A percentile compares a stretch with the other conserved stretches of the same genome.
Conservation (phyloP, 64 coral and sea anemone species). For the Acropora tenuis region DNA sequence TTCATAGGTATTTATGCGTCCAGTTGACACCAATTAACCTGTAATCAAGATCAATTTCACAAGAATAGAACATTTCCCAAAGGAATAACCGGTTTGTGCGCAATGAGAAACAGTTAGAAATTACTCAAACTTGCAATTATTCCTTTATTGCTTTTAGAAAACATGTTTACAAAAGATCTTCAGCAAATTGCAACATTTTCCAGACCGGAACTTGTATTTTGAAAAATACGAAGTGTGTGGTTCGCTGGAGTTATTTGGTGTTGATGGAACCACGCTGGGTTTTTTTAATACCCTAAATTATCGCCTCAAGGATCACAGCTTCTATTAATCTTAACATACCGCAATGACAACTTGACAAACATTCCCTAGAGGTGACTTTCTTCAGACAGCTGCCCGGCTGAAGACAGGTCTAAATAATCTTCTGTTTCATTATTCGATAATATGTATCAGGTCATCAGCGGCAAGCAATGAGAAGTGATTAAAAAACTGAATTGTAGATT, state of each 20-base stretch:
- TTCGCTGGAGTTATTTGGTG: neutral
- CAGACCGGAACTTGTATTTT: neutral
- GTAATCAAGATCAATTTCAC: constrained; percentile 37
- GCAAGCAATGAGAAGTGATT: neutral
- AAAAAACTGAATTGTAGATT: neutral
- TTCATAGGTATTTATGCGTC: neutral
- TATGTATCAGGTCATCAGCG: neutral
- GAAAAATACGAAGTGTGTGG: constrained; percentile 1
- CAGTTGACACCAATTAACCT: constrained; percentile 11
- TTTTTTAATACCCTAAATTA: neutral
- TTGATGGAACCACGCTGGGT: neutral
- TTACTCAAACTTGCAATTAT: neutral
- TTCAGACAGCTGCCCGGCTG: neutral
- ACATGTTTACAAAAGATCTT: neutral
- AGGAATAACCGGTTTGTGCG: constrained; percentile 1
- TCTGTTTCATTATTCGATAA: neutral
- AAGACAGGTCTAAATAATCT: neutral
- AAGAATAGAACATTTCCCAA: constrained; percentile 12
- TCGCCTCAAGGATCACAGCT: constrained; percentile 1
- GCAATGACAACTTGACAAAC: neutral
- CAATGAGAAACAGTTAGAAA: neutral
- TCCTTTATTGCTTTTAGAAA: neutral
- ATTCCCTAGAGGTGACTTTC: neutral
- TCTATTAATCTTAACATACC: constrained; percentile 8
- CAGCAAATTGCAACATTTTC: neutral